Evolutionary conservation across 2,113 vertebrate species (phyloP), one percentile per base, ranked within the genome.

Genomic region (Nothoprocta perdicaria): DNA sequence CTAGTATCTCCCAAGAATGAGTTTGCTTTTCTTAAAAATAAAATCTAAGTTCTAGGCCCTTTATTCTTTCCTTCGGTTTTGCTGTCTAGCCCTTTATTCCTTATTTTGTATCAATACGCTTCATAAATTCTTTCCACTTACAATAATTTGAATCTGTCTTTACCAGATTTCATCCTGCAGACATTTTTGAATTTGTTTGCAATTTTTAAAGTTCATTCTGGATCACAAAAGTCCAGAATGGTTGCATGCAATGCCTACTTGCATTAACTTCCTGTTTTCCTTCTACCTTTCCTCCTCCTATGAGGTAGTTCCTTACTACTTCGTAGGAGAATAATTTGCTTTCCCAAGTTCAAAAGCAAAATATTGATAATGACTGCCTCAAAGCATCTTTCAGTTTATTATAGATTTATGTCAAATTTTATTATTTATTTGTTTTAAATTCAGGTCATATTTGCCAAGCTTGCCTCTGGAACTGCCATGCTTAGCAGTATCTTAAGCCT

Each of bases 371-470:
- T 65, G 78, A 22, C 19, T 88, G 31, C 86, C 68, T 86, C 86
- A 84, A 43, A 16, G 48, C 83, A 74, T 17, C 16, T 75, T 78
- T 71, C 80, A 92, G 74, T 93, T 80, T 88, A 95, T 94, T 90
- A 90, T 83, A 29, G n/a, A 27, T 74, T 80, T 93, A 60, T 26
- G 24, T 86, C 61, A 40, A 90, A 68, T 24, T 12, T 53, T 53
- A 43, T 53, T 53, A 27, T 53, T 52, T 53, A 52, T 53, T 52
- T 53, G 26, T 53, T 46, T 80, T 74, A 75, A 8, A 57, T 48
- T 26, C 62, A 84, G 31, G 65, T 88, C 74, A 13, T 90, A 75
- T 79, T 90, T 92, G 22, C 33, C 40, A 67, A 35, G 38, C 24
- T 84, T 75, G 38, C 62, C 71, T 79, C 3, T 57, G 38, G 66